Evolutionary conservation across 1,140 invertebrate species (phyloP).

Genomic region (Drosophila nebulosa): DNA sequence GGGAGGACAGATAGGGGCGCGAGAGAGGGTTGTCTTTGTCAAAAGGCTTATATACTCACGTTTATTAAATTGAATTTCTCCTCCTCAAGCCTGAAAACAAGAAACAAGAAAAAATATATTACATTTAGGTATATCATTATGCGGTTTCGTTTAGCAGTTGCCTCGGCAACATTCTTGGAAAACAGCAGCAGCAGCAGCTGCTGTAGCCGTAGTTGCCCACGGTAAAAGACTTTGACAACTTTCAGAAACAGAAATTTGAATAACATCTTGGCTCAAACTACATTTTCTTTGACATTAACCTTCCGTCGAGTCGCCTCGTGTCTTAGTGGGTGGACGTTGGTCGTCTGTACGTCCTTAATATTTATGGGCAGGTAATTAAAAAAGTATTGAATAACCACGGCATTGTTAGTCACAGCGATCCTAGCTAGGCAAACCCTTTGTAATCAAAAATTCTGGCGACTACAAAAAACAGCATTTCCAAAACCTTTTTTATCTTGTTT

Average conservation of each 20-base stretch:
- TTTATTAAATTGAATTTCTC: conserved; percentile 93
- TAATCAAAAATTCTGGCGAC: not conserved
- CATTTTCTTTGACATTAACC: not conserved
- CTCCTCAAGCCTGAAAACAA: conserved; percentile 87
- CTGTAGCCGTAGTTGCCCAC: too few relatives aligned
- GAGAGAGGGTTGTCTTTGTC: too few relatives aligned
- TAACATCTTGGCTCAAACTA: not conserved
- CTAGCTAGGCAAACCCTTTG: too few relatives aligned
- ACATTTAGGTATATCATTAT: not conserved
- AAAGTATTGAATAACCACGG: not conserved
- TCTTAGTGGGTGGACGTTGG: not conserved
- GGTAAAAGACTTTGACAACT: conserved; percentile 1
- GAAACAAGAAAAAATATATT: conserved; percentile 80
- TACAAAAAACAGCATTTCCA: too few relatives aligned
- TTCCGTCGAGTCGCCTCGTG: not conserved
- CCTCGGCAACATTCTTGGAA: conserved; percentile 28
- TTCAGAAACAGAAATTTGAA: not conserved
- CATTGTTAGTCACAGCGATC: not conserved
- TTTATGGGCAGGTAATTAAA: not conserved
- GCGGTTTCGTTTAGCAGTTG: not conserved
- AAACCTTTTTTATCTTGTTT: too few relatives aligned
- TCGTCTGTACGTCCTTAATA: not conserved
- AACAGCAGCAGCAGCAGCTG: not conserved
- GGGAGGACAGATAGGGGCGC: too few relatives aligned
- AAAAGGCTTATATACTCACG: conserved; percentile 84